Evolutionary conservation across 2,888 invertebrate genomes (phyloP).

Genomic region (Idaea aversata): DNA sequence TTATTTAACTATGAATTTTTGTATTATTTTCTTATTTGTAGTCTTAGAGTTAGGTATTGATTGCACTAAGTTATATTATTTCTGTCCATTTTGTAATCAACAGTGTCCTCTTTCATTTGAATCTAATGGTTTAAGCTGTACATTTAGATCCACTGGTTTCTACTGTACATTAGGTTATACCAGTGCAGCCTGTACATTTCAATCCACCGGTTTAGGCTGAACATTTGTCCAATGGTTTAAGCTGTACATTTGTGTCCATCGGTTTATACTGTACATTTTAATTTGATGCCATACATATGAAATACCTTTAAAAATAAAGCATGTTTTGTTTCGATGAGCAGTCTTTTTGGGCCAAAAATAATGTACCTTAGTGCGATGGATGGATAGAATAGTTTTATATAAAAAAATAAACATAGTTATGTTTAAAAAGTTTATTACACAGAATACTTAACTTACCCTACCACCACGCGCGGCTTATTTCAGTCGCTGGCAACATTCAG

Average conservation of each 20-base stretch:
- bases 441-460: slow-evolving; percentile 27
- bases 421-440: slow-evolving; percentile 61
- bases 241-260: too few relatives aligned
- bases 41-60: slow-evolving; percentile 15
- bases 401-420: slow-evolving; percentile 53
- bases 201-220: too few relatives aligned
- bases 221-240: too few relatives aligned
- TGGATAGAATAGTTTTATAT: slow-evolving; percentile 39
- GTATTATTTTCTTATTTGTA: slow-evolving; percentile 35
- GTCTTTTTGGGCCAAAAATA: not conserved
- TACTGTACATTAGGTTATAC: too few relatives aligned
- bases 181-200: too few relatives aligned
- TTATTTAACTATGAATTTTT: slow-evolving; percentile 44
- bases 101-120: too few relatives aligned
- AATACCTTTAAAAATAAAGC: not conserved
- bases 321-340: not conserved
- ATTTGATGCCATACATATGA: too few relatives aligned
- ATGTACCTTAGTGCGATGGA: slow-evolving; percentile 5
- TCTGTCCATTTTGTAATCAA: not conserved
- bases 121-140: too few relatives aligned
- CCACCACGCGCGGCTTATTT: not conserved
- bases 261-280: too few relatives aligned
- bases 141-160: too few relatives aligned
- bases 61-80: not conserved
- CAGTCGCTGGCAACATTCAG: slow-evolving; percentile 16